These are phyloP conservation scores for Pseudanteris insignis DNA, from an alignment of 2,888 invertebrate genomes.

Conservation along the genomic window DNA sequence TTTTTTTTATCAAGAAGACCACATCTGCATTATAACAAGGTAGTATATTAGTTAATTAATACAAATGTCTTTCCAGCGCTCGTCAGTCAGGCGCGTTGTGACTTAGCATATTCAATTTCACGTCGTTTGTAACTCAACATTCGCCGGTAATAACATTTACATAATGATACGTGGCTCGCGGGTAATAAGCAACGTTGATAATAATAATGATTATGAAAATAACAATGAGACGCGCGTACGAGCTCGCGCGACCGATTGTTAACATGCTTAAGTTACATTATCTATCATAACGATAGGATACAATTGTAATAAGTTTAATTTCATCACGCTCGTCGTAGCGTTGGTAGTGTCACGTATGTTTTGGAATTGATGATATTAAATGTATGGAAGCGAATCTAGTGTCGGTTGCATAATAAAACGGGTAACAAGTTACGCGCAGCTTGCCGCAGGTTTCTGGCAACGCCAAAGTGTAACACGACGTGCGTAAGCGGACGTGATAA, in stretches of 20 bases:
- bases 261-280: constrained; percentile 2
- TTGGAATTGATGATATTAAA: constrained; percentile 40
- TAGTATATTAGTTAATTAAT: too few species aligned
- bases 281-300: constrained; percentile 16
- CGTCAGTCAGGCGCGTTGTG: too few species aligned
- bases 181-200: too few species aligned
- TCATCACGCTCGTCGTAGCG: constrained; percentile 25
- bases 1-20: too few species aligned
- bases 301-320: constrained; percentile 36
- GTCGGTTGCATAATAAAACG: constrained; percentile 43
- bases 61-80: too few species aligned
- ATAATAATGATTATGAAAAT: background rate
- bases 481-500: constrained; percentile 37
- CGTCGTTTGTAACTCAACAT: constrained; percentile 11
- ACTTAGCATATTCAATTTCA: constrained; percentile 7
- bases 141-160: constrained; percentile 5
- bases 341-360: constrained; percentile 35
- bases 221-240: background rate
- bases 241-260: background rate
- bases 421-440: constrained; percentile 40
- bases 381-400: constrained; percentile 41
- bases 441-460: constrained; percentile 18
- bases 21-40: too few species aligned
- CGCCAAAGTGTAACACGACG: constrained; percentile 28
- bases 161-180: constrained; percentile 6